Evolutionary conservation across 2,797 vertebrate species (phyloP).

Genomic region (Myotis daubentonii): DNA sequence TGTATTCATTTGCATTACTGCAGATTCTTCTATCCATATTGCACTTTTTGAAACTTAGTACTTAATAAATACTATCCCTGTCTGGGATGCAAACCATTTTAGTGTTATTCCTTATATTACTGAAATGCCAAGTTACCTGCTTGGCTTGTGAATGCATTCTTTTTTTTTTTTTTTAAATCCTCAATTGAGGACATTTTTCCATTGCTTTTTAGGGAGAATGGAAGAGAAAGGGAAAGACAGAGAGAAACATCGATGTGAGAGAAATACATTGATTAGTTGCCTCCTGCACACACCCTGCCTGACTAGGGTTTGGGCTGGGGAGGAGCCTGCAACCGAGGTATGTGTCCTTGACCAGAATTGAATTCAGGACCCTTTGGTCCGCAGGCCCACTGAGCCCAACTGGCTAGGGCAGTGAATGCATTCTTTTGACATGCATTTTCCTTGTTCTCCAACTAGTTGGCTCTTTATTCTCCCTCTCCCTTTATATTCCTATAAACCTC

Average conservation of each 20-base stretch:
- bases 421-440: constrained; percentile 31
- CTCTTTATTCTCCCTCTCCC: neutral
- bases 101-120: neutral
- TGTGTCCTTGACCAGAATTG: too few relatives aligned
- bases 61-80: constrained; percentile 29
- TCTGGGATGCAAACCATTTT: constrained; percentile 16
- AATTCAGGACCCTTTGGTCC: too few relatives aligned
- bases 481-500: neutral
- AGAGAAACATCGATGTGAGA: too few relatives aligned
- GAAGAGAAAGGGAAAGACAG: too few relatives aligned
- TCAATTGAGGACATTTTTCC: too few relatives aligned
- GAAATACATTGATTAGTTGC: too few relatives aligned
- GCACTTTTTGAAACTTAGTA: neutral
- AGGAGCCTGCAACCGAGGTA: too few relatives aligned
- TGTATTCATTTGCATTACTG: constrained; percentile 28
- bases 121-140: constrained; percentile 12
- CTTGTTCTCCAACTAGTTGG: constrained; percentile 24
- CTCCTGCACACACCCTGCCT: too few relatives aligned
- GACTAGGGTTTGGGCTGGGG: too few relatives aligned
- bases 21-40: neutral
- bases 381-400: too few relatives aligned
- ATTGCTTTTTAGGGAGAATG: too few relatives aligned
- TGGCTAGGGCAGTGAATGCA: neutral
- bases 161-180: neutral
- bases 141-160: constrained; percentile 21